phyloP scores from a whole-genome alignment of 2,888 invertebrate species.

The Dascillus cervinus region DNA sequence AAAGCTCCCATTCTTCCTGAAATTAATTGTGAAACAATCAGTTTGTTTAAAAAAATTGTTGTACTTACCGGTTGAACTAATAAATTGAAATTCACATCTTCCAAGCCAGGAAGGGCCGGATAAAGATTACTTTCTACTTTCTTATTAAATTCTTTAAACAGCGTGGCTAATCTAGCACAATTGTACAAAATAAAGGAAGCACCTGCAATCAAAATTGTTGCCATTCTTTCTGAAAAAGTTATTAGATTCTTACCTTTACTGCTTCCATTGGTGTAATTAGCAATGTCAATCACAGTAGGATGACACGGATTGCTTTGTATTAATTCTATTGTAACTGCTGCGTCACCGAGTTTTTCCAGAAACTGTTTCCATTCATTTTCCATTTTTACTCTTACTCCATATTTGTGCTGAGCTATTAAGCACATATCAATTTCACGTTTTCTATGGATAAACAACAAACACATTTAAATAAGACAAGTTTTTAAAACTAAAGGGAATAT shows the following conservation, averaged over 20 bases:
- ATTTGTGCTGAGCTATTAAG: conserved; percentile 61
- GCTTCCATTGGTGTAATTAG: conserved; percentile 41
- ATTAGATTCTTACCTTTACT: conserved; percentile 45
- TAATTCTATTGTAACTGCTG: conserved; percentile 60
- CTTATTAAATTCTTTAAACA: conserved; percentile 56
- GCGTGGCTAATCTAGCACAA: conserved; percentile 60
- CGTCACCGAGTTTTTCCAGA: conserved; percentile 54
- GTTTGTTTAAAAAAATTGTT: conserved; percentile 3
- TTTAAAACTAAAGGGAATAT: conserved; percentile 1
- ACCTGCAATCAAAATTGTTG: conserved; percentile 41
- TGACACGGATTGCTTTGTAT: conserved; percentile 58
- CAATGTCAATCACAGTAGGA: conserved; percentile 49
- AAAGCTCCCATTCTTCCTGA: conserved; percentile 71
- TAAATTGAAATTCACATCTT: conserved; percentile 53
- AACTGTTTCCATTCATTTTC: conserved; percentile 48
- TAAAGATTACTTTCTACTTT: conserved; percentile 50
- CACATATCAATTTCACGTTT: conserved; percentile 56
- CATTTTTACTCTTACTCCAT: conserved; percentile 49
- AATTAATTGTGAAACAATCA: conserved; percentile 27
- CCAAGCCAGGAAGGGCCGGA: conserved; percentile 51
- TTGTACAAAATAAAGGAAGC: conserved; percentile 73
- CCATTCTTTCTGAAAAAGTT: not conserved
- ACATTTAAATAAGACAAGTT: too few species aligned
- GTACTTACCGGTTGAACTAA: conserved; percentile 56
- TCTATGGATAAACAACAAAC: conserved; percentile 42